Conservation (phyloP, 2,113 vertebrate genomes). For the Zosterops japonicus region DNA sequence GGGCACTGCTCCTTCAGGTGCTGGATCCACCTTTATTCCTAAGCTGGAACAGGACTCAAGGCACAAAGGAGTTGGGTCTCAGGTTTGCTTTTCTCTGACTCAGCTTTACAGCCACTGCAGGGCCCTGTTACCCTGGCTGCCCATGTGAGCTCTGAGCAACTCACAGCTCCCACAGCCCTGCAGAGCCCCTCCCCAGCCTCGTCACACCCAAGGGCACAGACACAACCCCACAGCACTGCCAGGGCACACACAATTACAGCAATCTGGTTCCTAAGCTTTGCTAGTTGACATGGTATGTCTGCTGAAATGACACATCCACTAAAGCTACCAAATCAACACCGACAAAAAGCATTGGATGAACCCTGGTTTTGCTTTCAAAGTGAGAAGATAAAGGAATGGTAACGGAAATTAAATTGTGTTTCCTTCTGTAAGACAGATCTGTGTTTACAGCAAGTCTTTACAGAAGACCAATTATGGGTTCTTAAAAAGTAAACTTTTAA, state of each 20-base stretch:
- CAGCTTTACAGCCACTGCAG: background rate
- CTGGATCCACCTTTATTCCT: background rate
- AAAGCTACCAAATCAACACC: background rate
- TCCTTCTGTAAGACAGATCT: background rate
- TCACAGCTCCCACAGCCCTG: background rate
- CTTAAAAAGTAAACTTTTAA: background rate
- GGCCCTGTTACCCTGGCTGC: background rate
- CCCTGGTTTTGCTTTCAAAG: background rate
- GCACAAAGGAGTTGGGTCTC: background rate
- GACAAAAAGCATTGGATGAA: background rate
- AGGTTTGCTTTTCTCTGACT: background rate
- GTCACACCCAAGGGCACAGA: background rate
- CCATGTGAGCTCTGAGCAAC: rapidly evolving
- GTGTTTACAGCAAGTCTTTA: background rate
- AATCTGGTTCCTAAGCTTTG: background rate
- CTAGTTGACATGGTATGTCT: rapidly evolving
- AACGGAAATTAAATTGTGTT: background rate
- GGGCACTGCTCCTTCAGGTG: background rate
- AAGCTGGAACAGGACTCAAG: background rate
- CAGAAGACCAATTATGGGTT: rapidly evolving
- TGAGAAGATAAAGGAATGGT: background rate
- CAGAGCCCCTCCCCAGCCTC: background rate
- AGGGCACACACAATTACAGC: background rate
- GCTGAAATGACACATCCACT: background rate
- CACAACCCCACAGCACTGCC: background rate